phyloP scores from a whole-genome alignment of 1,140 invertebrate genomes.

The Chionoecetes opilio region DNA sequence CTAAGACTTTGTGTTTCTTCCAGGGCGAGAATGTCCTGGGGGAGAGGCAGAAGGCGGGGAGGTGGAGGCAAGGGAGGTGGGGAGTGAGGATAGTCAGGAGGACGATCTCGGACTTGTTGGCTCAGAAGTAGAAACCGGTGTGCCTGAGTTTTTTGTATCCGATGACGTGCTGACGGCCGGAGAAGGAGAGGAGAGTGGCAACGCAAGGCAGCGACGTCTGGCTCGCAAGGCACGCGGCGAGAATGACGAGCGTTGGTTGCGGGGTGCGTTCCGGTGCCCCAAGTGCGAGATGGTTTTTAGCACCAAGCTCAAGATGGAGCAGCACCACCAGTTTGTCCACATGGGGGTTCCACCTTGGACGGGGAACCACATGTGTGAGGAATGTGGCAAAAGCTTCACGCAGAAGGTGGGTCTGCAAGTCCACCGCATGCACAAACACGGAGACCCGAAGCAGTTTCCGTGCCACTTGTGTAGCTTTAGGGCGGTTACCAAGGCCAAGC shows the following conservation, averaged over 20 bases:
- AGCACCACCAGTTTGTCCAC: slow-evolving; percentile 66
- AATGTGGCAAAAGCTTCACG: slow-evolving; percentile 73
- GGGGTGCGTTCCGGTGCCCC: slow-evolving; percentile 60
- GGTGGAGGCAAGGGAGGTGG: slow-evolving; percentile 48
- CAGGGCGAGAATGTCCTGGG: slow-evolving; percentile 71
- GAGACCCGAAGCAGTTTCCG: slow-evolving; percentile 65
- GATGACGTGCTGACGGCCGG: not conserved
- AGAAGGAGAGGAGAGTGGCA: not conserved
- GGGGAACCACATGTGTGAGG: slow-evolving; percentile 62
- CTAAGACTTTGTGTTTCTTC: slow-evolving; percentile 70
- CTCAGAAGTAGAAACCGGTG: not conserved
- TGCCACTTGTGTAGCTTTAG: slow-evolving; percentile 48
- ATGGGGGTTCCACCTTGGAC: slow-evolving; percentile 68
- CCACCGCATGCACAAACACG: slow-evolving; percentile 73
- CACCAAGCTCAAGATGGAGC: slow-evolving; percentile 69
- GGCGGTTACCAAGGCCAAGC: slow-evolving; percentile 63
- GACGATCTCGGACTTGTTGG: not conserved
- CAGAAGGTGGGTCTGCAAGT: slow-evolving; percentile 69
- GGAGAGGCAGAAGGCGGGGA: slow-evolving; percentile 61
- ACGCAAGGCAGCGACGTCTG: not conserved
- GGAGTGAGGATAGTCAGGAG: slow-evolving; percentile 64
- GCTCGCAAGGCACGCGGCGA: not conserved
- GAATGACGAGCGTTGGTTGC: slow-evolving; percentile 68
- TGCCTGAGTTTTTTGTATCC: slow-evolving; percentile 11
- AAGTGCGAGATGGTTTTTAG: slow-evolving; percentile 61